Conservation (phyloP, 1,140 invertebrate species). For the Drosophila takahashii region DNA sequence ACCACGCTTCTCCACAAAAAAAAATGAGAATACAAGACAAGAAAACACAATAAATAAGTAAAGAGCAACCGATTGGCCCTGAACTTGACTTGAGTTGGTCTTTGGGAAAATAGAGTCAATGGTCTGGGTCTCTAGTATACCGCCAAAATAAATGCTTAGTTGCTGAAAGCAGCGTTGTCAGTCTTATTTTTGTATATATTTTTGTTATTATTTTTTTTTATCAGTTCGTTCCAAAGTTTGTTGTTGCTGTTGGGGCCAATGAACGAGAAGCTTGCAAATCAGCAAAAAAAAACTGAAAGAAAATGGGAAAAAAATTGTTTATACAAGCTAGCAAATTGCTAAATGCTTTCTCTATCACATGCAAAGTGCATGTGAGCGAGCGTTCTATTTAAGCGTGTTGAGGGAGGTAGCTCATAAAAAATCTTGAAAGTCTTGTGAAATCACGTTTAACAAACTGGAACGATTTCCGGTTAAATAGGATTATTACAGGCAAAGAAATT, state of each 20-base stretch:
- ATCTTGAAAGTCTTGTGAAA: background rate
- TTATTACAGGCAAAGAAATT: too few relatives aligned
- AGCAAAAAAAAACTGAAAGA: slow-evolving; percentile 52
- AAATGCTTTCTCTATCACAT: slow-evolving; percentile 64
- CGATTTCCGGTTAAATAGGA: background rate
- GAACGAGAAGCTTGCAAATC: slow-evolving; percentile 74
- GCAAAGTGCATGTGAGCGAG: slow-evolving; percentile 57
- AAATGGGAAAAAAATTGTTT: slow-evolving; percentile 63
- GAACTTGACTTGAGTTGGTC: slow-evolving; percentile 71
- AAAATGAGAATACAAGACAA: slow-evolving; percentile 15
- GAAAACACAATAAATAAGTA: slow-evolving; percentile 15
- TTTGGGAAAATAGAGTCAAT: slow-evolving; percentile 68
- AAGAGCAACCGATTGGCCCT: slow-evolving; percentile 56
- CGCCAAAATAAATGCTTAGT: slow-evolving; percentile 66
- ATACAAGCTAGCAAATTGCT: slow-evolving; percentile 63
- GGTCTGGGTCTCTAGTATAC: slow-evolving; percentile 46
- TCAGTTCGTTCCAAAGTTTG: slow-evolving; percentile 51
- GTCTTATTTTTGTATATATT: slow-evolving; percentile 18
- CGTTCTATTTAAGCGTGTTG: slow-evolving; percentile 3
- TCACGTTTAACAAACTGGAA: slow-evolving; percentile 15
- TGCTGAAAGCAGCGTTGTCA: slow-evolving; percentile 60
- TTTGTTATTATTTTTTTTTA: slow-evolving; percentile 55
- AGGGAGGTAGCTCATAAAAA: slow-evolving; percentile 10
- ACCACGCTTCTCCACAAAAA: slow-evolving; percentile 16
- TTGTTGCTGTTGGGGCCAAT: slow-evolving; percentile 61